Evolutionary conservation across 2,888 invertebrate species (phyloP).

Genomic region (Volucella zonaria): DNA sequence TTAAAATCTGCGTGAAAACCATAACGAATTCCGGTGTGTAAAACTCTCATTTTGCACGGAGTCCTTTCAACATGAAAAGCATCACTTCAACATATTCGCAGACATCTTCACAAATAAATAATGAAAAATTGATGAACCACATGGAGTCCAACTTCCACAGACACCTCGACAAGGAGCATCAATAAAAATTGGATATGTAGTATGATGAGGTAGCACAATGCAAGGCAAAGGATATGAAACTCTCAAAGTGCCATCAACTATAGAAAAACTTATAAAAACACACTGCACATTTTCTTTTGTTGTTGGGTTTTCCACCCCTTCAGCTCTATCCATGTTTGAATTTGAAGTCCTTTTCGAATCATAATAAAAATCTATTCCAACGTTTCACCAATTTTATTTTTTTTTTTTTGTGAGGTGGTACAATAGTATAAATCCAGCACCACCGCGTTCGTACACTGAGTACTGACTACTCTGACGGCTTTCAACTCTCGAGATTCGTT

Average conservation of each 20-base stretch:
- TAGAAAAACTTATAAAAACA: neutral
- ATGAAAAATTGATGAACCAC: conserved; percentile 62
- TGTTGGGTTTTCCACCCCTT: neutral
- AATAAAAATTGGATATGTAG: conserved; percentile 42
- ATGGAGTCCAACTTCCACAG: conserved; percentile 55
- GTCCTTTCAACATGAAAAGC: neutral
- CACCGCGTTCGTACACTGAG: too few relatives aligned
- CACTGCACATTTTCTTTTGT: conserved; percentile 60
- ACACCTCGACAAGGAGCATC: conserved; percentile 64
- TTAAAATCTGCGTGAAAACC: conserved; percentile 35
- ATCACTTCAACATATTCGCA: conserved; percentile 39
- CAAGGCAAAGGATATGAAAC: too few relatives aligned
- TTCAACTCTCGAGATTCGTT: neutral
- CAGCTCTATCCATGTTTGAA: too few relatives aligned
- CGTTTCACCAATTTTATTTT: conserved; percentile 41
- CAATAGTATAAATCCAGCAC: too few relatives aligned
- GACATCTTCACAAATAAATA: conserved; percentile 35
- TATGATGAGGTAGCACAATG: conserved; percentile 31
- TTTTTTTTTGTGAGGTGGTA: neutral
- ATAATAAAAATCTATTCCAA: conserved; percentile 62
- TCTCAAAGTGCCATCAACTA: too few relatives aligned
- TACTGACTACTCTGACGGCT: too few relatives aligned
- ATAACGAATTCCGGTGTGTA: conserved; percentile 32
- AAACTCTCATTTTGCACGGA: too few relatives aligned
- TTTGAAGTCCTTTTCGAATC: conserved; percentile 51